These are phyloP conservation scores for Papilio polyxenes DNA, from an alignment of 1,140 invertebrate species.

Conservation along the genomic window DNA sequence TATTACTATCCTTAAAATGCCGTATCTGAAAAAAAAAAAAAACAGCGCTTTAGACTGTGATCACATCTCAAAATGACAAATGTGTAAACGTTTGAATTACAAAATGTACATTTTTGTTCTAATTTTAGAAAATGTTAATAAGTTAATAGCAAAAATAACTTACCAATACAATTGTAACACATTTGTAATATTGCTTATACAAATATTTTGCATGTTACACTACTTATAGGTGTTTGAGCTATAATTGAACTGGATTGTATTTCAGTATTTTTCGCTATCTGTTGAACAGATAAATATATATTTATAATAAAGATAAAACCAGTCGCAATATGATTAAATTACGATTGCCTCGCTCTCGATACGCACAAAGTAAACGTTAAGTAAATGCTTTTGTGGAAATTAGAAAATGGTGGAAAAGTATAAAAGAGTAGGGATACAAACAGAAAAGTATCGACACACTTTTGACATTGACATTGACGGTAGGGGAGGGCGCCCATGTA, in stretches of 20 bases:
- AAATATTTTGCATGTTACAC: background rate
- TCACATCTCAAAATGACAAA: constrained; percentile 31
- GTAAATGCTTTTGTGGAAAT: background rate
- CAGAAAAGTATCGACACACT: background rate
- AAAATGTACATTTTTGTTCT: constrained; percentile 19
- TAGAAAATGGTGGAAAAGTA: background rate
- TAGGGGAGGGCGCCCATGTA: background rate
- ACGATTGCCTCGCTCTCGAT: background rate
- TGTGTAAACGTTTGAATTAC: background rate
- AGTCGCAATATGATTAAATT: background rate
- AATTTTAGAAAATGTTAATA: constrained; percentile 39
- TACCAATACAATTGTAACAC: constrained; percentile 13
- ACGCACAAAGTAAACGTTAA: background rate
- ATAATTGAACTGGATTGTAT: background rate
- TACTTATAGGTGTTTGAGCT: background rate
- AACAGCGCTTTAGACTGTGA: background rate
- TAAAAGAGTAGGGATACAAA: too few species aligned
- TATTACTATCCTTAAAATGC: constrained; percentile 18
- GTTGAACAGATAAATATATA: background rate
- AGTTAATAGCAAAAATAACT: constrained; percentile 19
- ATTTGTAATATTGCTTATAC: constrained; percentile 26
- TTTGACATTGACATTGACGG: background rate
- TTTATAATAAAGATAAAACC: background rate
- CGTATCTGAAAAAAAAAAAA: constrained; percentile 44
- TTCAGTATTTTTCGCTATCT: background rate